Base-by-base conservation (phyloP, 2,113 vertebrate species). In the Istiophorus platypterus region DNA sequence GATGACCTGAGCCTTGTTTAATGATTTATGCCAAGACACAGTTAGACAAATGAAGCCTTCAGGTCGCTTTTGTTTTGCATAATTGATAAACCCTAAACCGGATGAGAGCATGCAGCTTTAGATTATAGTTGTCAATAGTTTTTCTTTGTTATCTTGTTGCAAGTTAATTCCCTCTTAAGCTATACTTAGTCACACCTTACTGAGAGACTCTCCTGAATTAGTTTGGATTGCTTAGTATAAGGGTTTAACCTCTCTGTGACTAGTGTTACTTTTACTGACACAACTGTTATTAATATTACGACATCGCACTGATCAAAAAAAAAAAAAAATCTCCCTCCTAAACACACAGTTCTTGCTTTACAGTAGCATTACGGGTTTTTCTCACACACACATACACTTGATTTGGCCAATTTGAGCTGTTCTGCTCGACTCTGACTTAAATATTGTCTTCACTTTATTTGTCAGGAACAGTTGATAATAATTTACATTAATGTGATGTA, bases 121-220 rank as follows among this genome's bases (percentile, higher is more conserved):
- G 22, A 18, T 62, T 54, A 51, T 42, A 29, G 27, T 58, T 74
- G 56, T 67, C 22, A 78, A 61, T 64, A 74, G 74, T 76, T 80
- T 72, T 49, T 76, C 68, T 85, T 59, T 63, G 42, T 63, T 72
- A 57, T 73, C 41, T 57, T 67, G 34, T 67, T 29, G 59, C 62
- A 77, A 79, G 62, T 81, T 85, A 82, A 84, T 88, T 91, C 81
- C 84, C 42, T 85, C 74, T 72, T 88, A 88, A 89, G 72, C 80
- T n/a, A 34, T 76, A 62, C 85, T 88, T 88, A 83, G 85, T 78
- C 45, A 79, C 49, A 67, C 74, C 49, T 80, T 22, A 69, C 72
- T 76, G 59, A 63, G 56, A 72, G 76, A 34, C 34, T 81, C 37
- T 42, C 26, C 71, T 87, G 12, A 85, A 74, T 76, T 72, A 79